Evolutionary conservation across 2,113 vertebrate genomes (phyloP).

Genomic region (Perccottus glenii): DNA sequence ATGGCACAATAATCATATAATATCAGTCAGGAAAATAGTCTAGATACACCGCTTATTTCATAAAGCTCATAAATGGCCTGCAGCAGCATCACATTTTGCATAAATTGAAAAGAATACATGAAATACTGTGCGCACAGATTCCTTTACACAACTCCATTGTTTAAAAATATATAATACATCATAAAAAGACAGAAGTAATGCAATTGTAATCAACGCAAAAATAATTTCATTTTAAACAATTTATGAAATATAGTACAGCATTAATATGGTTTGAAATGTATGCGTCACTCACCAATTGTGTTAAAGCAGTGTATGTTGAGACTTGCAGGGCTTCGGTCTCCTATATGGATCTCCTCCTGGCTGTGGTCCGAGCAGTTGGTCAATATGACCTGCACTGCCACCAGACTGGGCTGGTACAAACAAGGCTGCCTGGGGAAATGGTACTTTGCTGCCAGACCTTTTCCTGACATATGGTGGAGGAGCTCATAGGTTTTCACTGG

Average conservation of each 20-base stretch:
- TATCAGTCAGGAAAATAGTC: slow-evolving; percentile 24
- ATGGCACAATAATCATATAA: slow-evolving; percentile 37
- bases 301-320: slow-evolving; percentile 87
- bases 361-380: slow-evolving; percentile 85
- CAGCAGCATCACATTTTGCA: background rate
- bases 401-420: slow-evolving; percentile 86
- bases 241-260: background rate
- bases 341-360: slow-evolving; percentile 88
- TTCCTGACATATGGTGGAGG: slow-evolving; percentile 95
- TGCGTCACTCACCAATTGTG: slow-evolving; percentile 70
- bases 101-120: slow-evolving; percentile 2
- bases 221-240: background rate
- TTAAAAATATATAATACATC: no score
- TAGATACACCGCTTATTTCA: background rate
- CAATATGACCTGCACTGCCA: slow-evolving; percentile 88
- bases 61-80: background rate
- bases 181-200: no score
- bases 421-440: slow-evolving; percentile 88
- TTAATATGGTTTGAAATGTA: background rate
- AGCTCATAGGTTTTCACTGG: slow-evolving; percentile 85
- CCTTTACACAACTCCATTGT: no score
- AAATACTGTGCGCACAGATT: no score
- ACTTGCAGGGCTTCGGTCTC: slow-evolving; percentile 78
- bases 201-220: no score
- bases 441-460: slow-evolving; percentile 90